phyloP scores from a whole-genome alignment of 2,888 invertebrate genomes.

The Pecten maximus region DNA sequence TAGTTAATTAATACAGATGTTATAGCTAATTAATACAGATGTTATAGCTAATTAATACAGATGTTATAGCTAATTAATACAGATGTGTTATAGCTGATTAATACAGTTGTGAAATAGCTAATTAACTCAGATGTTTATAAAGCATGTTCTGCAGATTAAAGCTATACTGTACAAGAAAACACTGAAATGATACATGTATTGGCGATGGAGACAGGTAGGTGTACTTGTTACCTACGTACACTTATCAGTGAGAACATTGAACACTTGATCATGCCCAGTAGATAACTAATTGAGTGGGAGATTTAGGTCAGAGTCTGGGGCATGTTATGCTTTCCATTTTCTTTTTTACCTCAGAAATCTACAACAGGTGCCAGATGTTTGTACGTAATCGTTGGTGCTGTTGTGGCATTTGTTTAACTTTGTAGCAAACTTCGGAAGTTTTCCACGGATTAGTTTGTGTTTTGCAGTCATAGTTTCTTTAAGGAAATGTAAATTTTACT shows the following conservation, averaged over 20 bases:
- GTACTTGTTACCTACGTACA: too few species aligned
- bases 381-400: not conserved
- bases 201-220: too few species aligned
- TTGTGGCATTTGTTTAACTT: slow-evolving; percentile 33
- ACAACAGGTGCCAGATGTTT: slow-evolving; percentile 1
- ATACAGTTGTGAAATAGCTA: too few species aligned
- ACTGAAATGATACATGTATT: too few species aligned
- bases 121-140: too few species aligned
- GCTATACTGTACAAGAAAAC: too few species aligned
- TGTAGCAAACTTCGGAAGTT: not conserved
- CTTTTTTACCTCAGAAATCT: not conserved
- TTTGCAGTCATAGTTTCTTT: slow-evolving; percentile 7
- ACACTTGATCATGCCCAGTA: not conserved
- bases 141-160: too few species aligned
- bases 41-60: too few species aligned
- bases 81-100: too few species aligned
- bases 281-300: slow-evolving; percentile 20
- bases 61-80: too few species aligned
- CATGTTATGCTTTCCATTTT: not conserved
- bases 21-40: too few species aligned
- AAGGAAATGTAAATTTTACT: not conserved
- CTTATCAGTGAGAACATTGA: not conserved
- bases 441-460: not conserved
- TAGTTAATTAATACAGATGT: too few species aligned
- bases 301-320: slow-evolving; percentile 20